Evolutionary conservation across 2,888 invertebrate genomes (phyloP).

Genomic region (Cephus pygmeus): DNA sequence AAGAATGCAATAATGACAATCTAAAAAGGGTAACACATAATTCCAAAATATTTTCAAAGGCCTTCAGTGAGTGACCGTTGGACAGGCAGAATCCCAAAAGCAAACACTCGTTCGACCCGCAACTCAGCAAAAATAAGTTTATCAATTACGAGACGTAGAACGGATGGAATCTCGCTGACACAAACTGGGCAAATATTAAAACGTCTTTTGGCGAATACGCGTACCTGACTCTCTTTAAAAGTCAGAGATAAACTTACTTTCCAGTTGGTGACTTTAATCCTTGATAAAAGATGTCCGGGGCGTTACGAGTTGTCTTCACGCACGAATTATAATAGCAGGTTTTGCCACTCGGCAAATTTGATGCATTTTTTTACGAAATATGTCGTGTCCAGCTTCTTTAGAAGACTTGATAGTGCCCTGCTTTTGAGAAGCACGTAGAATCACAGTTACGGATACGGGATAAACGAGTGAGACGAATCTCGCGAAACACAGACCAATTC

Average conservation of each 20-base stretch:
- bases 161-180: neutral
- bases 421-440: conserved; percentile 5
- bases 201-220: neutral
- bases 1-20: neutral
- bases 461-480: conserved; percentile 37
- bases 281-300: neutral
- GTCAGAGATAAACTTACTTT: neutral
- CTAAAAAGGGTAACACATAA: neutral
- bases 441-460: conserved; percentile 27
- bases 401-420: neutral
- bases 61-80: neutral
- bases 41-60: neutral
- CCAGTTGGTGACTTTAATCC: neutral
- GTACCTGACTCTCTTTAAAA: neutral
- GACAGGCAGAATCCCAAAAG: neutral
- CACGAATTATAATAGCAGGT: neutral
- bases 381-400: neutral
- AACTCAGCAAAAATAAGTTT: neutral
- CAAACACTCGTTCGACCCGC: neutral
- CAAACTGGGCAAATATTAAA: neutral
- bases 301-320: neutral
- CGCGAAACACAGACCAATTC: conserved; percentile 41
- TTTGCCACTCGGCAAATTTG: conserved; percentile 1
- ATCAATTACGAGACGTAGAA: neutral
- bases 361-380: neutral